Base-by-base conservation (phyloP, 2,888 invertebrate genomes). In the Oeneis ivallda region DNA sequence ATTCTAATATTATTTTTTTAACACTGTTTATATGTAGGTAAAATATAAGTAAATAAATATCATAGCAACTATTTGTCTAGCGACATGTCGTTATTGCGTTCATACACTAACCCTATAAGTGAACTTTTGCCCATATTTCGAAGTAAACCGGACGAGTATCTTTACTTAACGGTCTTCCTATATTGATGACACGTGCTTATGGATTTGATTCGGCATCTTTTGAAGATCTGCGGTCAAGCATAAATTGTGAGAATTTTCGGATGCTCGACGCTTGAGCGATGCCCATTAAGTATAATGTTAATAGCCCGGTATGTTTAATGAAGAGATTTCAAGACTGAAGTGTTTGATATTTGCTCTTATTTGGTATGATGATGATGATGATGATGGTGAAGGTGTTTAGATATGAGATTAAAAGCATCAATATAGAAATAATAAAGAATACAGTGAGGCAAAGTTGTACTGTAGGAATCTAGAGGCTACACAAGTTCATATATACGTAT, bases 141-240 rank as follows among this genome's bases (percentile, higher is more conserved):
- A 70, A 68, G 72, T 67, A 72, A 72, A 79, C 79, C 77, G 79
- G 79, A 78, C 76, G 76, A 69, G 60, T 71, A 67, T 70, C 71
- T 70, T 84, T 83, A 76, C 73, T 77, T 85, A 87, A 86, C 86
- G 85, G 83, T 76, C 74, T 74, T 71, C 71, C 75, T 70, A 59
- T 69, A 70, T 63, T 67, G 67, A 72, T 66, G 70, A 68, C 67
- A 68, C 60, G 66, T 66, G 67, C 60, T 64, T 53, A 62, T 49
- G 52, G 64, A 62, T 61, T 66, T 68, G 50, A 65, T 71, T 70
- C 64, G 58, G 62, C 49, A 45, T 67, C 62, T 53, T 45, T 64
- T 32, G 66, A 53, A 52, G 60, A 17, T 34, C 58, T 60, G 60
- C 19, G 19, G 19, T 32, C 61, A 37, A 37, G 41, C 49, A 32